A percentile compares a stretch with the other conserved stretches of the same genome.
Conservation (phyloP, 2,888 invertebrate genomes). For the Drosophila kambysellisi region DNA sequence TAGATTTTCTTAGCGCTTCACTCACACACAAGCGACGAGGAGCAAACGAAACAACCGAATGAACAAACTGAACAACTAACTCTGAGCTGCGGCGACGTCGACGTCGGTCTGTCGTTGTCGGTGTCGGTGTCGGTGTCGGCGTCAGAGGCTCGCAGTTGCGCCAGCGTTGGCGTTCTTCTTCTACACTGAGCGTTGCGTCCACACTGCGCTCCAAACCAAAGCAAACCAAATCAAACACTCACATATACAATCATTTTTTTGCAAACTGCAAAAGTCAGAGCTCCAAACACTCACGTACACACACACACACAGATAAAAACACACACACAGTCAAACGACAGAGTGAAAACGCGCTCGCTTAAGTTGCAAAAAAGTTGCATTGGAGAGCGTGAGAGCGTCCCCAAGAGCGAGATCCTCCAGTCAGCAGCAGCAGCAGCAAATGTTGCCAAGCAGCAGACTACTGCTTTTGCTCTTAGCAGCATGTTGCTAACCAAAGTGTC, state of each 20-base stretch:
- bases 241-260: constrained; percentile 39
- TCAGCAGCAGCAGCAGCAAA: constrained; percentile 16
- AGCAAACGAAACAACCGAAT: constrained; percentile 82
- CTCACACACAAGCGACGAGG: constrained; percentile 82
- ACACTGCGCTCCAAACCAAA: constrained; percentile 75
- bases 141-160: constrained; percentile 34
- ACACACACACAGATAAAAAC: constrained; percentile 2
- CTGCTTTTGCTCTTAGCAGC: constrained; percentile 40
- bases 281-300: constrained; percentile 34
- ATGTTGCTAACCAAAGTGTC: constrained; percentile 41
- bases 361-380: constrained; percentile 51
- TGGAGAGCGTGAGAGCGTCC: constrained; percentile 10
- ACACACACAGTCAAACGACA: constrained; percentile 5
- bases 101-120: constrained; percentile 22
- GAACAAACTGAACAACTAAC: constrained; percentile 68
- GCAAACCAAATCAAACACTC: constrained; percentile 71
- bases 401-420: constrained; percentile 61
- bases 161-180: constrained; percentile 31
- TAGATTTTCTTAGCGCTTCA: constrained; percentile 58
- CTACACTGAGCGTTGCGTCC: constrained; percentile 41
- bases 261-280: constrained; percentile 61
- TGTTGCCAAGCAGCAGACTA: constrained; percentile 45
- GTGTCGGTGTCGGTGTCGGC: constrained; percentile 20
- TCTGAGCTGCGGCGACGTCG: constrained; percentile 55
- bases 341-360: constrained; percentile 53